These are phyloP conservation scores for Microplitis demolitor DNA, from an alignment of 1,140 invertebrate species.

Conservation along the genomic window DNA sequence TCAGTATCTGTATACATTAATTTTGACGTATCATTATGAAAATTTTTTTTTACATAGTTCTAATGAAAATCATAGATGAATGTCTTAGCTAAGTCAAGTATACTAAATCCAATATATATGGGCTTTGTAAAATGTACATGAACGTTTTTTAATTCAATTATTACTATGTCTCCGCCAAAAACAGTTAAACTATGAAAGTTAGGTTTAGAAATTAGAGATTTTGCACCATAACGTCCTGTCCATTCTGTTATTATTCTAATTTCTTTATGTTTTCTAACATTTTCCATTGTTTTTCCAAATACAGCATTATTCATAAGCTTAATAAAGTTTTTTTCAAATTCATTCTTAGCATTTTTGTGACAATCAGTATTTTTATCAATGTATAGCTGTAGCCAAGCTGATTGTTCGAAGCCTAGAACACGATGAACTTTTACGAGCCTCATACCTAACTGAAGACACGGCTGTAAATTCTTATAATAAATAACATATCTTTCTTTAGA, in stretches of 20 bases:
- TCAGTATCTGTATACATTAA: constrained; percentile 24
- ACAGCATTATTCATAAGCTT: constrained; percentile 61
- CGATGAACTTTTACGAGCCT: constrained; percentile 59
- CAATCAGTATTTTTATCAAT: constrained; percentile 50
- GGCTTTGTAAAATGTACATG: neutral
- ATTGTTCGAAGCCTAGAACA: constrained; percentile 62
- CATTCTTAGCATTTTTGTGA: constrained; percentile 42
- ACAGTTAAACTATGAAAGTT: constrained; percentile 48
- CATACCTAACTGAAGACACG: constrained; percentile 56
- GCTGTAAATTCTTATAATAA: constrained; percentile 61
- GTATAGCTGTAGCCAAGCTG: constrained; percentile 57
- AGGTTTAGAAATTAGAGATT: constrained; percentile 49
- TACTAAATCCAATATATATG: neutral
- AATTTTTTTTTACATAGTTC: constrained; percentile 36
- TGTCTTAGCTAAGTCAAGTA: neutral
- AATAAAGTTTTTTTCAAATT: constrained; percentile 63
- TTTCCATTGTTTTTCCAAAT: constrained; percentile 62
- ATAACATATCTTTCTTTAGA: constrained; percentile 59
- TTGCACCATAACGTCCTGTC: constrained; percentile 42
- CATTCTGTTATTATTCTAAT: constrained; percentile 50
- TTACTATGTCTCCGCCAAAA: constrained; percentile 52
- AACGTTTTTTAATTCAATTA: constrained; percentile 9
- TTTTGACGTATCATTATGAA: neutral
- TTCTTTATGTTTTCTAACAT: constrained; percentile 56
- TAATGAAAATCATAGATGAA: constrained; percentile 44